Conservation (phyloP, 30 jellyfish, hydroid and myxozoan genomes). For the Pseudorhiza aurosa region DNA sequence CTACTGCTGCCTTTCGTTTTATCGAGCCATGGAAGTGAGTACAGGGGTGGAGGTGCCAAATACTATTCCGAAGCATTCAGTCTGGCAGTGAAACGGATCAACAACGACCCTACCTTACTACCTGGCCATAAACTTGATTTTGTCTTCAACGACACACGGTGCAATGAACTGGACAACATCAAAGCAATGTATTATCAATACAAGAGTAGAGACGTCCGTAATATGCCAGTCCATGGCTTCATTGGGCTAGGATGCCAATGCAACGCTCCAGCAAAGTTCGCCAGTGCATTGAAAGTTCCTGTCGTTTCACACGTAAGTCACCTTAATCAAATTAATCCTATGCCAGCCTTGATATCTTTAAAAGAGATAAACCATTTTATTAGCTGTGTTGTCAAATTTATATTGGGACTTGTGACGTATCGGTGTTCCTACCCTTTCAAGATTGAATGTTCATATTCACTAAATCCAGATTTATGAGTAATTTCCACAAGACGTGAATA, state of each 20-base stretch:
- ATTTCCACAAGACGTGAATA: too few species aligned
- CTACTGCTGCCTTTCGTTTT: constrained; percentile 46
- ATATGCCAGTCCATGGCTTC: constrained; percentile 59
- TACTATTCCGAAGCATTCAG: constrained; percentile 86
- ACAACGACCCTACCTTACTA: constrained; percentile 53
- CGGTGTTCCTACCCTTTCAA: too few species aligned
- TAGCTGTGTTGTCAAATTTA: too few species aligned
- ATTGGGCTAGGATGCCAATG: constrained; percentile 80
- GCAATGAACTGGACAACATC: constrained; percentile 70
- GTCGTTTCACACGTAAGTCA: constrained; percentile 79
- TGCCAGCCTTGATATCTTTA: too few species aligned
- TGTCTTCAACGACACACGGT: constrained; percentile 77
- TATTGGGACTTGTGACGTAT: too few species aligned
- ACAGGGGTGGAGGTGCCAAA: constrained; percentile 54
- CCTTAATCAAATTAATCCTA: too few species aligned
- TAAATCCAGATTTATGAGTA: too few species aligned
- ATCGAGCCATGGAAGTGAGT: constrained; percentile 19
- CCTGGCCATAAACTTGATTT: constrained; percentile 73
- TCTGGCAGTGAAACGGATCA: constrained; percentile 76
- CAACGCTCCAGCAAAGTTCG: constrained; percentile 72
- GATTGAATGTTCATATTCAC: too few species aligned
- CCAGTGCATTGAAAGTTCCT: constrained; percentile 77
- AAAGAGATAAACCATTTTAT: too few species aligned
- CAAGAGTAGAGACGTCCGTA: constrained; percentile 17
- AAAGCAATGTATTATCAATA: constrained; percentile 70